Evolutionary conservation across 2,888 invertebrate genomes (phyloP).

Genomic region (Pachydiplax longipennis): DNA sequence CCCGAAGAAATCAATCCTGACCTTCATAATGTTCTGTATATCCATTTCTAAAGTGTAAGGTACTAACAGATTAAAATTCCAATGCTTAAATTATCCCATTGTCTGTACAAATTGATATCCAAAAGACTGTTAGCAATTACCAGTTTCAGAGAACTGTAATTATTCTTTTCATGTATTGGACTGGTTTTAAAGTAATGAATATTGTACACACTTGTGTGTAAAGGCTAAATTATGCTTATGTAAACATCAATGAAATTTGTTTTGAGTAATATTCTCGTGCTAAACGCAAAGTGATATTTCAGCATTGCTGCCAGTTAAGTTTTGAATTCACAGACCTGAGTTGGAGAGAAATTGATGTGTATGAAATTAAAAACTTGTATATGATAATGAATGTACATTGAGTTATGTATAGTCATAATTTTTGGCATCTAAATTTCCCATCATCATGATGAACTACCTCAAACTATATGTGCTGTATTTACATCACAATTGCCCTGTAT

Average conservation of each 20-base stretch:
- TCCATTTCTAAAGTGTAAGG: conserved; percentile 6
- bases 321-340: not conserved
- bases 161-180: conserved; percentile 30
- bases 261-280: not conserved
- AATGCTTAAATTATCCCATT: conserved; percentile 25
- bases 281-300: not conserved
- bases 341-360: conserved; percentile 5
- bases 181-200: conserved; percentile 5
- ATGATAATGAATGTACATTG: conserved; percentile 23
- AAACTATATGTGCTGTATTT: conserved; percentile 19
- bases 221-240: not conserved
- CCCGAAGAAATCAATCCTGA: not conserved
- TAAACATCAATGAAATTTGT: not conserved
- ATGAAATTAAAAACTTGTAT: conserved; percentile 17
- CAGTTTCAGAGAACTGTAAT: conserved; percentile 12
- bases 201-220: conserved; percentile 10
- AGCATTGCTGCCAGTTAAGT: not conserved
- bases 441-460: conserved; percentile 30
- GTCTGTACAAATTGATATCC: conserved; percentile 38
- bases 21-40: conserved; percentile 5
- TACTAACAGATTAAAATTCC: conserved; percentile 6
- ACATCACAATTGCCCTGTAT: conserved; percentile 33
- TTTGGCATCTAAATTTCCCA: conserved; percentile 20
- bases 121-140: conserved; percentile 42
- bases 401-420: conserved; percentile 8